A percentile compares a stretch with the other conserved stretches of the same genome.
phyloP scores from a whole-genome alignment of 2,888 invertebrate species.

The Dioctria linearis region DNA sequence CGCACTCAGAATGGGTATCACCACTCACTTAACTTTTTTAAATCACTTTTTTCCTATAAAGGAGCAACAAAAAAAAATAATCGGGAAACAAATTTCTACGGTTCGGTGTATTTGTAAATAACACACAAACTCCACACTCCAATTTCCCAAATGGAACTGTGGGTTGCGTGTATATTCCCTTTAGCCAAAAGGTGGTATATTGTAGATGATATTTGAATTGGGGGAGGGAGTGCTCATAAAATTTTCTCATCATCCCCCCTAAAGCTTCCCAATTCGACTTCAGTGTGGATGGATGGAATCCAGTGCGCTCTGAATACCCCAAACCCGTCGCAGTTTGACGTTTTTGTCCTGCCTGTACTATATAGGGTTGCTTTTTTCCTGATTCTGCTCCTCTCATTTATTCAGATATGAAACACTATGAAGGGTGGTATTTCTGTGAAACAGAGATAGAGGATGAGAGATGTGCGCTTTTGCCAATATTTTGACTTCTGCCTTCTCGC shows the following conservation, averaged over 20 bases:
- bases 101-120: constrained; percentile 55
- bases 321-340: neutral
- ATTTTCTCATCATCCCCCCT: constrained; percentile 42
- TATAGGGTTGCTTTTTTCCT: constrained; percentile 36
- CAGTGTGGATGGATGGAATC: neutral
- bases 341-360: constrained; percentile 34
- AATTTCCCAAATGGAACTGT: constrained; percentile 57
- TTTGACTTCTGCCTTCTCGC: constrained; percentile 45
- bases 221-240: constrained; percentile 48
- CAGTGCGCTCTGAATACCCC: constrained; percentile 9
- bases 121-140: constrained; percentile 55
- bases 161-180: constrained; percentile 54
- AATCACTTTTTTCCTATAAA: constrained; percentile 30
- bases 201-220: constrained; percentile 46
- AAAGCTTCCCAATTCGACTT: constrained; percentile 24
- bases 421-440: constrained; percentile 12
- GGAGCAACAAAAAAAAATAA: constrained; percentile 24
- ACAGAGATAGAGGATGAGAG: constrained; percentile 45
- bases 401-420: constrained; percentile 20
- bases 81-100: constrained; percentile 40
- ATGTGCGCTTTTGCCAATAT: constrained; percentile 44
- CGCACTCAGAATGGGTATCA: constrained; percentile 16
- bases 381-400: constrained; percentile 46
- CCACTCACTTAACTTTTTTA: constrained; percentile 40
- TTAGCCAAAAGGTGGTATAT: constrained; percentile 54